A percentile compares a stretch with the other conserved stretches of the same genome.
Conservation (phyloP, 2,888 invertebrate genomes). For the Ochropleura leucogaster region DNA sequence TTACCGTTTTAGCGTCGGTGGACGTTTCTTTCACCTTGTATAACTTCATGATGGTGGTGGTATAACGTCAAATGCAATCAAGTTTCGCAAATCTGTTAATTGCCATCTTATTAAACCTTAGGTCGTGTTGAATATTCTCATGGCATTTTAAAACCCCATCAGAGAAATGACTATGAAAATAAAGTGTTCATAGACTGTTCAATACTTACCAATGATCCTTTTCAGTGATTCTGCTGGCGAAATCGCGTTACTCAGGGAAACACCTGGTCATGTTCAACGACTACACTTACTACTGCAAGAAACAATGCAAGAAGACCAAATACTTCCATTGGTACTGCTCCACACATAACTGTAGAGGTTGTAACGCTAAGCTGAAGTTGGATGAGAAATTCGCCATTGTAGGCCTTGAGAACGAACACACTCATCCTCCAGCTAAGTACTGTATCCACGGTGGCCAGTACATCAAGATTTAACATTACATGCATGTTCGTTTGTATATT, state of each 20-base stretch:
- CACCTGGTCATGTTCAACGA: constrained; percentile 70
- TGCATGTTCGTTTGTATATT: no score
- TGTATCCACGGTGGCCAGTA: background rate
- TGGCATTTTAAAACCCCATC: background rate
- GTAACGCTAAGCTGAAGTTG: constrained; percentile 80
- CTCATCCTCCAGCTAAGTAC: background rate
- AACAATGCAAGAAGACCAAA: constrained; percentile 79
- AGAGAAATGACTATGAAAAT: constrained; percentile 1
- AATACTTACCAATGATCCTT: constrained; percentile 11
- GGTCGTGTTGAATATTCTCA: no score
- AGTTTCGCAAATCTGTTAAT: background rate
- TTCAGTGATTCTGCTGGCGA: background rate
- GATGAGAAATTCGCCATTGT: constrained; percentile 77
- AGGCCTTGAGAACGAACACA: background rate
- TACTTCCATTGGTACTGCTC: constrained; percentile 85
- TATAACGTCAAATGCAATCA: background rate
- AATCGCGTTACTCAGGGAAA: background rate
- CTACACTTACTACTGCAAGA: constrained; percentile 85
- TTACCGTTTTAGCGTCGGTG: no score
- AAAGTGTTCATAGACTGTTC: background rate
- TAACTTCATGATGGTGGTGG: background rate
- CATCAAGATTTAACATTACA: background rate
- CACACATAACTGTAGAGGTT: constrained; percentile 83
- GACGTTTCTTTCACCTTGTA: no score
- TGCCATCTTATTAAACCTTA: no score